Base-by-base conservation (phyloP, 2,888 invertebrate species). In the Allacma fusca region DNA sequence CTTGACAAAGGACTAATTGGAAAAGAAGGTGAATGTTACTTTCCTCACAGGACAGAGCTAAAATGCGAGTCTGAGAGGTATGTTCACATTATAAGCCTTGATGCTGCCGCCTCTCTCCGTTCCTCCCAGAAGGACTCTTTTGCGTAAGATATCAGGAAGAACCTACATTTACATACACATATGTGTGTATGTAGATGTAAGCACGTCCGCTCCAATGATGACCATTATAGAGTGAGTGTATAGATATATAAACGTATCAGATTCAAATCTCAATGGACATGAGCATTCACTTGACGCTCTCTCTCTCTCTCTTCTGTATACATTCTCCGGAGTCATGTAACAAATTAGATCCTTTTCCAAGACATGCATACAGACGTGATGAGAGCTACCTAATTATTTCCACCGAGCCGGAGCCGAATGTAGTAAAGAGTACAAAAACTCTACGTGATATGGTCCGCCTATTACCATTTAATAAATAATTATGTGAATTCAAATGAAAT, bases 21-120 rank as follows among this genome's bases (percentile, higher is more conserved):
- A 67, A 67, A 62, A 62, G 62, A 62, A 62, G 62, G 62, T 62
- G 62, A 62, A 62, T 62, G 62, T 62, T 62, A 62, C 62, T 62
- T 62, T 62, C 62, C 62, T 50, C 50, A n/a, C 50, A 50, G n/a
- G 50, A 50, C 9, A 12, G 19, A 50, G n/a, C 19, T 50, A 50
- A 50, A 50, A 50, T 50, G 16, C 34, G 9, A 50, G 16, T 19
- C 50, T 50, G 1, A 50, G 50, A 50, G 4, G 50, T 50, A n/a
- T 50, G n/a, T n/a, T 50, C 2, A 50, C 19, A 50, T 50, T 50
- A 50, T 50, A 50, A 50, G 5, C 50, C 16, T 50, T 50, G 4
- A 50, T 50, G 50, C 34, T 34, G 9, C 34, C 34, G 34, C 34
- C 34, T 34, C 34, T 34, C 34, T 34, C 9, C 34, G 34, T 34